Percentiles rank a stretch among this genome's conserved stretches.
phyloP scores from a whole-genome alignment of 2,888 invertebrate genomes.

The Euplagia quadripunctaria region DNA sequence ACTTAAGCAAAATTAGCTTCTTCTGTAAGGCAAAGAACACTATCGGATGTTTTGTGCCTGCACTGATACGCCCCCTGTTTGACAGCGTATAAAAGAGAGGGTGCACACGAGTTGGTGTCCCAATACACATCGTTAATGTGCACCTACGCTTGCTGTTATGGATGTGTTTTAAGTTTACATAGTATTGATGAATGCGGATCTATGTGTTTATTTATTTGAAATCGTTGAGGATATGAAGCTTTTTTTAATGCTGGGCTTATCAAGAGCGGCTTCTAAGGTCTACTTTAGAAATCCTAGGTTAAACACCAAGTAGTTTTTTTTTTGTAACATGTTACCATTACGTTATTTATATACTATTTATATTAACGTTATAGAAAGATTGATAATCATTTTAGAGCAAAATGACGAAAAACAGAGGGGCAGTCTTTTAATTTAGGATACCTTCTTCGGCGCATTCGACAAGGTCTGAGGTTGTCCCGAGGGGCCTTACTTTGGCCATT shows the following conservation, averaged over 20 bases:
- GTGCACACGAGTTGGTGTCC: constrained; percentile 60
- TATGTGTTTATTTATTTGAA: background rate
- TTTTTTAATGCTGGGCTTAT: background rate
- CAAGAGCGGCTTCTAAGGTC: background rate
- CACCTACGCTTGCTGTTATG: constrained; percentile 29
- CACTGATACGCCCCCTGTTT: constrained; percentile 78
- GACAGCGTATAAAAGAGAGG: constrained; percentile 77
- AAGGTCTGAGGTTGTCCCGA: background rate
- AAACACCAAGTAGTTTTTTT: no score
- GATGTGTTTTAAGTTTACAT: constrained; percentile 21
- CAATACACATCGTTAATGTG: constrained; percentile 67
- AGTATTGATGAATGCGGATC: constrained; percentile 30
- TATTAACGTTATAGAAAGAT: no score
- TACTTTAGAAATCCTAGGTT: no score
- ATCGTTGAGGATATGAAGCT: background rate
- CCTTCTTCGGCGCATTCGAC: background rate
- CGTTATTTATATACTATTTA: no score
- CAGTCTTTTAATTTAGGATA: background rate
- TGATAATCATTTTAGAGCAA: no score
- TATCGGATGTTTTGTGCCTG: constrained; percentile 83
- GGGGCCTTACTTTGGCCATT: background rate
- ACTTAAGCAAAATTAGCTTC: constrained; percentile 87
- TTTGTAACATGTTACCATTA: no score
- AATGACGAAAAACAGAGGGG: no score
- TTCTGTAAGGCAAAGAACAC: constrained; percentile 84